Evolutionary conservation across 2,888 invertebrate genomes (phyloP).

Genomic region (Dryadula phaetusa): DNA sequence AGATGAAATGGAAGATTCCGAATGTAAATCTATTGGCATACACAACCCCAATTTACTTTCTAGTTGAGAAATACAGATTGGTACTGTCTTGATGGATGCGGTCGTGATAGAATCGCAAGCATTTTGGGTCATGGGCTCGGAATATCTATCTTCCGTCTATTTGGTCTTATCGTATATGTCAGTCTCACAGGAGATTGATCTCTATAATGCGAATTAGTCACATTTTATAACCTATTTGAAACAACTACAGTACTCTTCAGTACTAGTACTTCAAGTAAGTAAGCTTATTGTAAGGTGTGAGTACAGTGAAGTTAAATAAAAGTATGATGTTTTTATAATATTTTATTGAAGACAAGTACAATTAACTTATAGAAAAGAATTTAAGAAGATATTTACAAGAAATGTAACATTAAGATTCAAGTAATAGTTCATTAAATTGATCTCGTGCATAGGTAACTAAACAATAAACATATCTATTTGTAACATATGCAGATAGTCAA

Average conservation of each 20-base stretch:
- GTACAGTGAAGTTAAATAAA: slow-evolving; percentile 33
- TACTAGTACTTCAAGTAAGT: background rate
- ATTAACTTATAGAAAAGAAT: slow-evolving; percentile 79
- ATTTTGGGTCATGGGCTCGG: slow-evolving; percentile 35
- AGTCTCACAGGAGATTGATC: slow-evolving; percentile 18
- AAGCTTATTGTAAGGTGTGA: background rate
- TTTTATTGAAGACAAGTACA: slow-evolving; percentile 80
- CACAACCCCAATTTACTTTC: slow-evolving; percentile 25
- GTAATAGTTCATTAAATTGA: slow-evolving; percentile 59
- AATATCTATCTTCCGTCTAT: slow-evolving; percentile 23
- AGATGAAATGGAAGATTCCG: background rate
- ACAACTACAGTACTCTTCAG: background rate
- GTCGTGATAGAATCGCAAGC: slow-evolving; percentile 30
- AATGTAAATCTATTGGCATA: slow-evolving; percentile 26
- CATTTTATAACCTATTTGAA: too few relatives aligned
- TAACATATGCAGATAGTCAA: slow-evolving; percentile 41
- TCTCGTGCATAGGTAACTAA: slow-evolving; percentile 47
- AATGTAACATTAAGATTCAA: slow-evolving; percentile 70
- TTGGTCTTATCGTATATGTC: slow-evolving; percentile 25
- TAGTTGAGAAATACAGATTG: slow-evolving; percentile 25
- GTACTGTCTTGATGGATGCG: slow-evolving; percentile 38
- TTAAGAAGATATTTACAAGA: slow-evolving; percentile 80
- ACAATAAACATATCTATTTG: slow-evolving; percentile 40
- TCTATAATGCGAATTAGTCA: too few relatives aligned
- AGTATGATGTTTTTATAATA: slow-evolving; percentile 46